Evolutionary conservation across 2,888 invertebrate genomes (phyloP).

Genomic region (Meteorus colon): DNA sequence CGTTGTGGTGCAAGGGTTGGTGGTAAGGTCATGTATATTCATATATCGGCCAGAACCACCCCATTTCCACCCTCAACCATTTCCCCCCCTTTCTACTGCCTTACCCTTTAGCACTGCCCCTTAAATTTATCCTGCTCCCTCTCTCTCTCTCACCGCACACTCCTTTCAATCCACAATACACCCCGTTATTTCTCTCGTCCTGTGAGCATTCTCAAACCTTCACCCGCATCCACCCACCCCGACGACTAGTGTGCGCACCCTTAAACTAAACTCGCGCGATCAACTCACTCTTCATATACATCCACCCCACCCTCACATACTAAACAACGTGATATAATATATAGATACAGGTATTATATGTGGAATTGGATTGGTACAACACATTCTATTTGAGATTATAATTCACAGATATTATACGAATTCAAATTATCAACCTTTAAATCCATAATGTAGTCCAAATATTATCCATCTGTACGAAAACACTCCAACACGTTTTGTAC

Average conservation of each 20-base stretch:
- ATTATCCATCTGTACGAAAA: too few species aligned
- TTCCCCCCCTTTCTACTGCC: constrained; percentile 44
- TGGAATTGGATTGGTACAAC: constrained; percentile 7
- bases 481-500: too few species aligned
- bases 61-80: constrained; percentile 51
- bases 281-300: constrained; percentile 45
- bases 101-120: constrained; percentile 49
- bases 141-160: constrained; percentile 58
- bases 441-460: too few species aligned
- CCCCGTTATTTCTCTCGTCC: constrained; percentile 52
- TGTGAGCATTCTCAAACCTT: background rate
- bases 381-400: constrained; percentile 47
- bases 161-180: constrained; percentile 37
- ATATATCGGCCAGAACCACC: constrained; percentile 67
- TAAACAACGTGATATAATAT: background rate
- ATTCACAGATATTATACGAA: constrained; percentile 53
- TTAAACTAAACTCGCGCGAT: constrained; percentile 2
- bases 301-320: constrained; percentile 48
- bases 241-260: constrained; percentile 52
- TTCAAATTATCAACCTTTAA: constrained; percentile 67
- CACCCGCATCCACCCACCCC: constrained; percentile 53
- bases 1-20: constrained; percentile 72
- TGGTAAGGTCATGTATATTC: constrained; percentile 73
- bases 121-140: constrained; percentile 71
- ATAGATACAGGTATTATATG: background rate